A percentile compares a stretch with the other conserved stretches of the same genome.
Evolutionary conservation across 2,888 invertebrate species (phyloP).

Genomic region (Heliconius aoede): DNA sequence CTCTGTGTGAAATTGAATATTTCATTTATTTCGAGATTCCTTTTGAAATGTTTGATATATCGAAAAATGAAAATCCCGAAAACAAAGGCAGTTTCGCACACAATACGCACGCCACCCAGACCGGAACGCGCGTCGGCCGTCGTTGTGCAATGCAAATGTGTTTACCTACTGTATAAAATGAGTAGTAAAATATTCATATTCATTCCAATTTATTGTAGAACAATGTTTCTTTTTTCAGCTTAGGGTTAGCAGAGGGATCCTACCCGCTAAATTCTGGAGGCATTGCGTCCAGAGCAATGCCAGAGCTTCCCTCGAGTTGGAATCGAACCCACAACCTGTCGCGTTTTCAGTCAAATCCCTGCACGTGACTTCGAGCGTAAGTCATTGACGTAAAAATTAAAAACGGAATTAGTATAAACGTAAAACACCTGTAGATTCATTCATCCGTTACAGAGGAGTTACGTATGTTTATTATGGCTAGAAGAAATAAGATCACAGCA

Average conservation of each 20-base stretch:
- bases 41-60: conserved; percentile 31
- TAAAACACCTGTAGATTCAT: conserved; percentile 41
- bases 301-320: too few relatives aligned
- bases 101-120: conserved; percentile 40
- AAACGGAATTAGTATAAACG: conserved; percentile 25
- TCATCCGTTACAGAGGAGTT: conserved; percentile 44
- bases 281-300: too few relatives aligned
- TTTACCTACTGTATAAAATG: conserved; percentile 13
- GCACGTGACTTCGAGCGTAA: not conserved
- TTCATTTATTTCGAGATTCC: not conserved
- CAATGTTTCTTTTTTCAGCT: not conserved
- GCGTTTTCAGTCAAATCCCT: too few relatives aligned
- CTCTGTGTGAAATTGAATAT: not conserved
- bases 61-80: conserved; percentile 38
- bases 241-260: not conserved
- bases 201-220: conserved; percentile 13
- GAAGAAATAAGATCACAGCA: conserved; percentile 51
- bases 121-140: conserved; percentile 44
- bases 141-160: conserved; percentile 43
- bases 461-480: conserved; percentile 45
- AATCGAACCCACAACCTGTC: too few relatives aligned
- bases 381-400: conserved; percentile 24
- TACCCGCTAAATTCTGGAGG: too few relatives aligned
- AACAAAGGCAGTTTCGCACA: conserved; percentile 40
- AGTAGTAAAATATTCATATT: not conserved